Percentiles rank a stretch among this genome's conserved stretches.
Conservation (phyloP, 2,113 vertebrate species). For the Aramus guarauna region DNA sequence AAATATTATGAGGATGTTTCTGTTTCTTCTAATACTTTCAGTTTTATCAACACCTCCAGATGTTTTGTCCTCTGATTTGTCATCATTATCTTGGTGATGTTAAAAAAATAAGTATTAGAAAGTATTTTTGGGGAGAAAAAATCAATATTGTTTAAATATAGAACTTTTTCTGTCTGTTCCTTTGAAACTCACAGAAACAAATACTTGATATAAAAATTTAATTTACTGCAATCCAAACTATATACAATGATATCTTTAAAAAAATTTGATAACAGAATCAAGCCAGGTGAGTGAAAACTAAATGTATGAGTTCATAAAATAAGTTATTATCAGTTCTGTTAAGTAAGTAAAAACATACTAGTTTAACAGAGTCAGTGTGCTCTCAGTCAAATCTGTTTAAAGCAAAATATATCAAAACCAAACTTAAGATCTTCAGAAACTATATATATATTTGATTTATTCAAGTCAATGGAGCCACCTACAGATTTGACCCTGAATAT, state of each 20-base stretch:
- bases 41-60: background rate
- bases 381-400: background rate
- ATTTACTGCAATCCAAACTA: background rate
- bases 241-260: background rate
- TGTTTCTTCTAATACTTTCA: background rate
- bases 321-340: background rate
- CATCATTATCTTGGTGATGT: background rate
- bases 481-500: conserved; percentile 32
- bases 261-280: background rate
- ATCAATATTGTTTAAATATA: background rate
- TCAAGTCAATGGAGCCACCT: conserved; percentile 19
- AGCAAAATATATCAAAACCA: background rate
- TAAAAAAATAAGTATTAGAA: background rate
- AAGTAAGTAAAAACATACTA: background rate
- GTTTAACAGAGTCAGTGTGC: background rate
- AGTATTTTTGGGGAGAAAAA: background rate
- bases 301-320: background rate
- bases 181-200: conserved; percentile 16
- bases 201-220: background rate
- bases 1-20: background rate
- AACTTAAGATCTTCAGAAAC: background rate
- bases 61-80: background rate
- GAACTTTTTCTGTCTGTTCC: background rate
- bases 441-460: background rate
- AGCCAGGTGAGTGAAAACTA: background rate